phyloP scores from a whole-genome alignment of 1,140 invertebrate genomes.

The Lordiphosa collinella region DNA sequence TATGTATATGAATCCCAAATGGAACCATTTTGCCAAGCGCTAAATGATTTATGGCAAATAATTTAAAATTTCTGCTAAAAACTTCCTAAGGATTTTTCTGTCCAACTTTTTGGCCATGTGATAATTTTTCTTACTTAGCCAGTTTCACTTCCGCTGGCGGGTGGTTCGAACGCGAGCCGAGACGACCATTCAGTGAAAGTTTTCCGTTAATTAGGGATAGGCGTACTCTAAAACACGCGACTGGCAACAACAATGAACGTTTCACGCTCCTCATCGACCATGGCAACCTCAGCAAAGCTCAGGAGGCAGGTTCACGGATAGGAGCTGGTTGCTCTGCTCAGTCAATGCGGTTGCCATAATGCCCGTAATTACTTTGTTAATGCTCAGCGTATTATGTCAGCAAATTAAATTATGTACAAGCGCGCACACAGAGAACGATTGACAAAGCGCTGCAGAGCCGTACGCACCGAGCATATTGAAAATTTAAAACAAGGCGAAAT shows the following conservation, averaged over 20 bases:
- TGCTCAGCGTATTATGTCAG: conserved; percentile 60
- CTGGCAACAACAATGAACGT: conserved; percentile 22
- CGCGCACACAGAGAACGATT: conserved; percentile 13
- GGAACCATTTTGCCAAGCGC: no score
- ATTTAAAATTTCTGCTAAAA: no score
- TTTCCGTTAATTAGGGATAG: no score
- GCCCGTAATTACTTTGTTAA: conserved; percentile 73
- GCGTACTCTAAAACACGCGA: neutral
- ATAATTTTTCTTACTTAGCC: no score
- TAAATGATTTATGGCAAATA: no score
- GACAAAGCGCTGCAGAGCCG: conserved; percentile 9
- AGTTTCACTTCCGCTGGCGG: no score
- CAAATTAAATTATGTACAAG: conserved; percentile 61
- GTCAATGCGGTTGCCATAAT: conserved; percentile 60
- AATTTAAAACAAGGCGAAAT: conserved; percentile 21
- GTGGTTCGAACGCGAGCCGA: no score
- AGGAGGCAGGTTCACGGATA: conserved; percentile 14
- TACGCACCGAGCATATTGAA: conserved; percentile 14
- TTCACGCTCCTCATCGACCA: conserved; percentile 8
- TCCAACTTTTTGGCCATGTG: no score
- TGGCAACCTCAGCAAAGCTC: conserved; percentile 31
- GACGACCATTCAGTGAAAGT: no score
- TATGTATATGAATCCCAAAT: no score
- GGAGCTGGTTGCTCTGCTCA: neutral
- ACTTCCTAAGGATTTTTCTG: no score